Conservation (phyloP, 1,140 invertebrate species). For the Magallana angulata region DNA sequence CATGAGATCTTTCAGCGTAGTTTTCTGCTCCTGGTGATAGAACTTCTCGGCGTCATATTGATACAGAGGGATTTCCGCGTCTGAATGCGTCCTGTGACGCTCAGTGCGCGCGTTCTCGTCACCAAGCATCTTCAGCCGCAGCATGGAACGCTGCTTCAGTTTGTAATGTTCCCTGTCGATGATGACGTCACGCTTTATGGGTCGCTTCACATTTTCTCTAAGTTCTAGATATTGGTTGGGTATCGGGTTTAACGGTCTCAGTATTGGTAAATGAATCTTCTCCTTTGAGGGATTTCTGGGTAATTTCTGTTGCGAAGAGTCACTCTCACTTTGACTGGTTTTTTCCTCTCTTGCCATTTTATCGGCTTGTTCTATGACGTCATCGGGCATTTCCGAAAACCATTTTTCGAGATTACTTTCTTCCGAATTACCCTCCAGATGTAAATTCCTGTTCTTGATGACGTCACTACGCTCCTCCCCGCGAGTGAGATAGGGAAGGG, state of each 20-base stretch:
- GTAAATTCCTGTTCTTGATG: conserved; percentile 4
- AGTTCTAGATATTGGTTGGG: conserved; percentile 50
- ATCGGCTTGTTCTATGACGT: conserved; percentile 48
- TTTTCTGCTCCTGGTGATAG: conserved; percentile 31
- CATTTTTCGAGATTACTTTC: conserved; percentile 51
- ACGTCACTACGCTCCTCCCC: conserved; percentile 6
- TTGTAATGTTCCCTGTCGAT: conserved; percentile 48
- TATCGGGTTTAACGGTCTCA: conserved; percentile 47
- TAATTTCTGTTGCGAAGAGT: not conserved
- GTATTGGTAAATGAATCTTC: not conserved
- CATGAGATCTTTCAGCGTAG: conserved; percentile 30
- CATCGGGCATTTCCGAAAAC: conserved; percentile 55
- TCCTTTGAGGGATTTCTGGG: conserved; percentile 1
- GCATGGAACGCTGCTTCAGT: conserved; percentile 42
- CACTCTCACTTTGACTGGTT: conserved; percentile 7
- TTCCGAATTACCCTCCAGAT: not conserved
- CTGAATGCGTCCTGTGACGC: not conserved
- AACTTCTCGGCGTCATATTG: not conserved
- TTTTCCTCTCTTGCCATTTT: conserved; percentile 18
- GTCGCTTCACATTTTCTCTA: conserved; percentile 7
- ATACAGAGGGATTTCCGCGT: not conserved
- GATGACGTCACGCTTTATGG: not conserved
- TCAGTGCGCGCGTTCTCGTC: not conserved
- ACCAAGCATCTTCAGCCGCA: conserved; percentile 44
- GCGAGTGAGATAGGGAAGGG: not conserved